Evolutionary conservation across 2,797 vertebrate genomes (phyloP).

Genomic region (Staurois parvus): DNA sequence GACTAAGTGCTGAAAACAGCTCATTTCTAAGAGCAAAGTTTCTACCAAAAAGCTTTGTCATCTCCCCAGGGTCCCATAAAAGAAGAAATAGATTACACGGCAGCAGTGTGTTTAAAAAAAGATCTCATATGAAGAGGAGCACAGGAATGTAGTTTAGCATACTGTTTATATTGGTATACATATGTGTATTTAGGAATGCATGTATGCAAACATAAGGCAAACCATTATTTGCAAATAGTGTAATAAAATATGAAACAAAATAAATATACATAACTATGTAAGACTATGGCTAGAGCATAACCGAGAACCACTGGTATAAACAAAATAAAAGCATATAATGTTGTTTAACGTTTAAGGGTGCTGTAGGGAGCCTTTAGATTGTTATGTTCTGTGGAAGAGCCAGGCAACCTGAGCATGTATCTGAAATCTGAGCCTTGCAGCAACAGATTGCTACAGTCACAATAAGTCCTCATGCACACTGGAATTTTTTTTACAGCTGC

Average conservation of each 20-base stretch:
- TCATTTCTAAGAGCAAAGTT: conserved; percentile 43
- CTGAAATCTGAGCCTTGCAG: too few relatives aligned
- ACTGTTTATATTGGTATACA: not conserved
- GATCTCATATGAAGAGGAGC: not conserved
- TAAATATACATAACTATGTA: not conserved
- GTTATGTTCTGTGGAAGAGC: too few relatives aligned
- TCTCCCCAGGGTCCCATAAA: conserved; percentile 37
- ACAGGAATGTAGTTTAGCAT: not conserved
- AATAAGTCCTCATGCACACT: too few relatives aligned
- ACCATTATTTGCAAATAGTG: not conserved
- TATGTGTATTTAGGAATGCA: not conserved
- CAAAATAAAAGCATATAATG: too few relatives aligned
- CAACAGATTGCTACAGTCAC: too few relatives aligned
- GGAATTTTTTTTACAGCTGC: too few relatives aligned
- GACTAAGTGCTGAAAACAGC: conserved; percentile 54
- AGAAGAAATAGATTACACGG: conserved; percentile 11
- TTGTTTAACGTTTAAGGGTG: too few relatives aligned
- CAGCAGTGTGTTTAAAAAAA: conserved; percentile 16
- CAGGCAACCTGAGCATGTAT: too few relatives aligned
- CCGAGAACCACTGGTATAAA: too few relatives aligned
- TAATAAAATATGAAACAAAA: not conserved
- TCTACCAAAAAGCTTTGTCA: conserved; percentile 45
- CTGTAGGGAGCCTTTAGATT: too few relatives aligned
- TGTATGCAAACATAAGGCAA: not conserved
- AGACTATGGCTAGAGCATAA: too few relatives aligned